Evolutionary conservation across 2,888 invertebrate genomes (phyloP).

Genomic region (Mylabris sibirica): DNA sequence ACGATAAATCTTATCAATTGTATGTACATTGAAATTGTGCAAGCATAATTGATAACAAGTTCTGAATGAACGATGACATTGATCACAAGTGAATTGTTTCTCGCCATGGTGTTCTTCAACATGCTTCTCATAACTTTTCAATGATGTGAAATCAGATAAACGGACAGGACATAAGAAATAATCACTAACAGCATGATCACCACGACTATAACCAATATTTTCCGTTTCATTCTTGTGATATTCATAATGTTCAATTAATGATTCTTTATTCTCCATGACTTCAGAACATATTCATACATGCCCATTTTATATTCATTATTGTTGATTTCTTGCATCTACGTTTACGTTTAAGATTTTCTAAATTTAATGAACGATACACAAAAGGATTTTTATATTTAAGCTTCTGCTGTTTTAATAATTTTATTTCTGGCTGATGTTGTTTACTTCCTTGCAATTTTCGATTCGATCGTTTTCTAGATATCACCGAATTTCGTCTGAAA

Average conservation of each 20-base stretch:
- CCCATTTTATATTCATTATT: slow-evolving; percentile 36
- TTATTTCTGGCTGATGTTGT: slow-evolving; percentile 23
- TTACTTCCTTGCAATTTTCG: slow-evolving; percentile 30
- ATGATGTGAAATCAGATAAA: slow-evolving; percentile 46
- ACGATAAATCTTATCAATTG: slow-evolving; percentile 47
- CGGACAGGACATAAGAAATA: slow-evolving; percentile 46
- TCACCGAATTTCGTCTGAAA: slow-evolving; percentile 19
- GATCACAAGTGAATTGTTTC: slow-evolving; percentile 59
- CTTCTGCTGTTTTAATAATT: slow-evolving; percentile 13
- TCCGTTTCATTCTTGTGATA: slow-evolving; percentile 40
- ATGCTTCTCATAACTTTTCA: slow-evolving; percentile 50
- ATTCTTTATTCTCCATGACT: slow-evolving; percentile 28
- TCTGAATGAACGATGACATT: slow-evolving; percentile 52
- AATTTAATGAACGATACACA: slow-evolving; percentile 20
- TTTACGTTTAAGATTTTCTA: slow-evolving; percentile 24
- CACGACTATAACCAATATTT: slow-evolving; percentile 22
- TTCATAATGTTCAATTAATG: slow-evolving; percentile 37
- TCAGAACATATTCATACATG: slow-evolving; percentile 41
- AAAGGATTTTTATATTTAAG: slow-evolving; percentile 22
- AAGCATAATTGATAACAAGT: slow-evolving; percentile 53
- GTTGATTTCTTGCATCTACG: slow-evolving; percentile 16
- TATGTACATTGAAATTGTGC: slow-evolving; percentile 51
- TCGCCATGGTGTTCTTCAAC: slow-evolving; percentile 49
- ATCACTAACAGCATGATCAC: slow-evolving; percentile 27
- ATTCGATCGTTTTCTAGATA: too few relatives aligned